Base-by-base conservation (phyloP, 2,113 vertebrate genomes). In the Eptesicus fuscus region DNA sequence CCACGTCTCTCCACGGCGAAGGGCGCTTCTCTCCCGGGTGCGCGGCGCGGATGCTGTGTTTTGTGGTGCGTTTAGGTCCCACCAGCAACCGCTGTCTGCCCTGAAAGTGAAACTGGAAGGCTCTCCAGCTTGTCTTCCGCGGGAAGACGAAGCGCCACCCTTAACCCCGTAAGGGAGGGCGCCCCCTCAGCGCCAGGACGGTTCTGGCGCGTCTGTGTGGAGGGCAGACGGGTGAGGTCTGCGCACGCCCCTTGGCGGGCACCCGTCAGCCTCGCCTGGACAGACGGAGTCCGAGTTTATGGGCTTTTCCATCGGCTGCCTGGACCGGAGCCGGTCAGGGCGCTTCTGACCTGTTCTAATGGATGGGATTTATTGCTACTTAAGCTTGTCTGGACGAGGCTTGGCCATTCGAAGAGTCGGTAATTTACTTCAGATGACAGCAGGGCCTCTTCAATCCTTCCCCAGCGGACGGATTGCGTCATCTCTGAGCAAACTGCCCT, bases 1-100 rank as follows among this genome's bases (percentile, higher is more conserved):
- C 17, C 53, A 20, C 53, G 20, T 9, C 53, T 20, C 53, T 20
- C 5, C 18, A 7, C 18, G 22, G 53, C 18, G 56, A 53, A 53
- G 56, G 23, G 59, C 4, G 2, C 22, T 28, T 11, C 23, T 28
- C 25, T 25, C 25, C 23, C 8, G 22, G 25, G 59, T 1, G 23
- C 4, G 11, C 0, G 59, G 77, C 84, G 94, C 7, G 8, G 73
- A 82, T n/a, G 12, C 40, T 47, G 61, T 95, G 74, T 97, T 97
- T 94, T 83, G 59, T 83, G 59, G 76, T 65, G 16, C 59, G n/a
- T 93, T 85, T 4, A 65, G 88, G 59, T 87, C 80, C 96, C 18
- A 71, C 77, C 86, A 95, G 47, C 96, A 97, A 98, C 94, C 47
- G 71, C 42, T 90, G 61, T 83, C 97, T 96, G 88, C 97, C 76